A percentile compares a stretch with the other conserved stretches of the same genome.
These are phyloP conservation scores for Aplidium turbinatum DNA, from an alignment of 23 tunicate genomes.

Conservation along the genomic window DNA sequence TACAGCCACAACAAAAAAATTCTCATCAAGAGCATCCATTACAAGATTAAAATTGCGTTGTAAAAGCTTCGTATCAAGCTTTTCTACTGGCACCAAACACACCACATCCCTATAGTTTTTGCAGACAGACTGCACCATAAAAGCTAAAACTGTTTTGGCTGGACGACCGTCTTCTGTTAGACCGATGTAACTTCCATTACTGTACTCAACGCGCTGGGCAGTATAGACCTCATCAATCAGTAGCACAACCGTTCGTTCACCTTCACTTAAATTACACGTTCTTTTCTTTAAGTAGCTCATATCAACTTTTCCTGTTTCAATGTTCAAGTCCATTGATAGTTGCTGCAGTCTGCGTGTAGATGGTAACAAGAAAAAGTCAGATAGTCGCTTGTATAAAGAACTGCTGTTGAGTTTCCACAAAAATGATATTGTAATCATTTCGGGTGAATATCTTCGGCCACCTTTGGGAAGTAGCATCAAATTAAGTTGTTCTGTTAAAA, in stretches of 20 bases:
- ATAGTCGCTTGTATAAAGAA: slow-evolving; percentile 2
- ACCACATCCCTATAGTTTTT: slow-evolving; percentile 9
- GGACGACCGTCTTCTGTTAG: slow-evolving; percentile 16
- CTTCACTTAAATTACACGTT: background rate
- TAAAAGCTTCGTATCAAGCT: slow-evolving; percentile 29
- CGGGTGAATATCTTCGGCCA: slow-evolving; percentile 14
- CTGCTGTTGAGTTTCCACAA: slow-evolving; percentile 21
- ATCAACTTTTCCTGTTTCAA: slow-evolving; percentile 24
- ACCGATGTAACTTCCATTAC: slow-evolving; percentile 25
- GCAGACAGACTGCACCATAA: slow-evolving; percentile 28
- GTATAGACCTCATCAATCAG: slow-evolving; percentile 33
- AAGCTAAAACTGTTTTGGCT: slow-evolving; percentile 30
- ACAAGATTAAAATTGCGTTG: slow-evolving; percentile 2
- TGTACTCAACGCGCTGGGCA: slow-evolving; percentile 26
- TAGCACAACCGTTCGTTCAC: background rate
- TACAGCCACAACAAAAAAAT: slow-evolving; percentile 1
- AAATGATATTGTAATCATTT: slow-evolving; percentile 6
- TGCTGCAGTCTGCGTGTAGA: slow-evolving; percentile 14
- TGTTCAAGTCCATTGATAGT: slow-evolving; percentile 11
- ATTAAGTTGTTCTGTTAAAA: background rate
- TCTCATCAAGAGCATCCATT: slow-evolving; percentile 8
- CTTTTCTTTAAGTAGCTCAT: slow-evolving; percentile 9
- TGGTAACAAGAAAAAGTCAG: slow-evolving; percentile 2
- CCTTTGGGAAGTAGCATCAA: background rate
- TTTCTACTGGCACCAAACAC: slow-evolving; percentile 24